Conservation (phyloP, 2,888 invertebrate species). For the Amphipoea lucens region DNA sequence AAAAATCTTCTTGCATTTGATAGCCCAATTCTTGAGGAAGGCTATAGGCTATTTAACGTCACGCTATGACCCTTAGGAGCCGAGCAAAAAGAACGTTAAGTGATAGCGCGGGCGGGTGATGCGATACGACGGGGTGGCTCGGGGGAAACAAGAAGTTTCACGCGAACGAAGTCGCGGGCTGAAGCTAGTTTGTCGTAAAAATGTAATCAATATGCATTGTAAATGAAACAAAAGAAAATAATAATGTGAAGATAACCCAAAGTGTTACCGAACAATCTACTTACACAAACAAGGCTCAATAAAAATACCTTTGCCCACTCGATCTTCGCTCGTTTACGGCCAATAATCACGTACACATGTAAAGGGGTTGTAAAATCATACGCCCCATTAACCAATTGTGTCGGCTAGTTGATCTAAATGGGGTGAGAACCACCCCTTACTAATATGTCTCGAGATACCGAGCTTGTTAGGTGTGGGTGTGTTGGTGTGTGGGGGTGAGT, state of each 20-base stretch:
- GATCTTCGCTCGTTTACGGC: slow-evolving; percentile 36
- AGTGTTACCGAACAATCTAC: neutral
- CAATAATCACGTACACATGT: slow-evolving; percentile 55
- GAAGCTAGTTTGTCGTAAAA: too few species aligned
- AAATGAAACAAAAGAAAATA: neutral
- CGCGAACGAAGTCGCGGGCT: too few species aligned
- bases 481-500: slow-evolving; percentile 11
- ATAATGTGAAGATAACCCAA: neutral
- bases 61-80: too few species aligned
- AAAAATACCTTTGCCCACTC: slow-evolving; percentile 11
- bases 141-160: too few species aligned
- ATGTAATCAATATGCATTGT: too few species aligned
- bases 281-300: slow-evolving; percentile 5
- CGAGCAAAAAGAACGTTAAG: too few species aligned
- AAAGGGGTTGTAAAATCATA: slow-evolving; percentile 57
- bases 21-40: too few species aligned
- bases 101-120: too few species aligned
- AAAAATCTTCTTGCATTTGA: too few species aligned
- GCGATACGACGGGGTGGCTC: too few species aligned
- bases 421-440: slow-evolving; percentile 61
- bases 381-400: slow-evolving; percentile 65
- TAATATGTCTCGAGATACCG: slow-evolving; percentile 53
- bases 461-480: slow-evolving; percentile 15
- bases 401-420: slow-evolving; percentile 62
- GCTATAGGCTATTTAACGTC: too few species aligned